Evolutionary conservation across 2,888 invertebrate genomes (phyloP), one percentile per base, ranked within the genome.

Genomic region (Poecilus cupreus): DNA sequence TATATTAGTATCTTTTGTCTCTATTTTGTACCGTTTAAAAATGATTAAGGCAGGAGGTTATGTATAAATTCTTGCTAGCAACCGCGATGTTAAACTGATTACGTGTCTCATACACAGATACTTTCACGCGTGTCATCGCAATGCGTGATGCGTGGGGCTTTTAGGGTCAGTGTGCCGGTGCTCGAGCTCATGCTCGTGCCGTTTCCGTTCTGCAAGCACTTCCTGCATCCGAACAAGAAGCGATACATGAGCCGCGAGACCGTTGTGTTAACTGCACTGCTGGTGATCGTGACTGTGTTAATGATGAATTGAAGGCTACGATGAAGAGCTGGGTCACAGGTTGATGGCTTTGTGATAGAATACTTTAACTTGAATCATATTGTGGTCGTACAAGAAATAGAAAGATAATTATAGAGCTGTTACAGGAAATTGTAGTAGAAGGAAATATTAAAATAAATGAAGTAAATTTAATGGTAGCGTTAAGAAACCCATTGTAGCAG

Each of bases 131-230:
- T 32, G 37, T 5, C 37, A 68, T 32, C 32, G 68, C 68, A 39
- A 39, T 37, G 70, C 37, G 20, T 39, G 39, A 26, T 22, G 18
- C 24, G 57, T 24, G 20, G 18, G 13, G 20, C 39, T 64, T 70
- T 70, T 70, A 70, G 18, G 70, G 70, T 70, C 37, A 70, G 70
- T 70, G 39, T 70, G 70, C 70, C 70, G 70, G 13, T 13, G 54
- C 22, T n/a, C n/a, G n/a, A n/a, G n/a, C n/a, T n/a, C n/a, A n/a
- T n/a, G 54, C 54, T 11, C 22, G 54, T 54, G 22, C 54, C 54
- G 54, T 54, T 54, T 54, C 54, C 54, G 54, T 54, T 54, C 54
- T 70, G 32, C 39, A 39, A 11, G 6, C 20, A 70, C 70, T 70
- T 70, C 70, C 70, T 37, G 22, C 26, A 57, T 18, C 11, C 24